These are phyloP conservation scores for Octodon degus DNA, from an alignment of 2,113 vertebrate species.

Conservation along the genomic window DNA sequence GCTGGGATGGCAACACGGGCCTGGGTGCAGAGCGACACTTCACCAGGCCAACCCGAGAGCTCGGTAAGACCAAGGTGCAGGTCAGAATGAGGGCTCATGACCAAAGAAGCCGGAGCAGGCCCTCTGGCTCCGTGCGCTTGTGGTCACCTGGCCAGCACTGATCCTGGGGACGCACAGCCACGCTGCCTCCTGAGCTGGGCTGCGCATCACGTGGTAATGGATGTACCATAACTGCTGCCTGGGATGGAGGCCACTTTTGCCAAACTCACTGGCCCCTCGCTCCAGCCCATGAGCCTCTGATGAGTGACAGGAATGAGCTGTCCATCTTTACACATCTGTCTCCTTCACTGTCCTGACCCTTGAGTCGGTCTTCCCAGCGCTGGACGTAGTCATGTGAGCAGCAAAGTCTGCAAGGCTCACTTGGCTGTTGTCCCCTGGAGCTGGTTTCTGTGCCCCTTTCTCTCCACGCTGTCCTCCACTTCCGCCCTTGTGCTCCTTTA, in stretches of 20 bases:
- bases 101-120: neutral
- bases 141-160: neutral
- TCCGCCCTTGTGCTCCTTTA: neutral
- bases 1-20: neutral
- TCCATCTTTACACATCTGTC: neutral
- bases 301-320: neutral
- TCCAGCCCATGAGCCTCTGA: neutral
- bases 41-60: neutral
- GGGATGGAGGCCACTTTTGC: neutral
- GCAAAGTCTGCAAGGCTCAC: neutral
- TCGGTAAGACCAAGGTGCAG: neutral
- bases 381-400: neutral
- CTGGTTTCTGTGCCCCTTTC: neutral
- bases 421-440: neutral
- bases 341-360: neutral
- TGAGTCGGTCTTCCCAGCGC: neutral
- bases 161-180: neutral
- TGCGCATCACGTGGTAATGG: neutral
- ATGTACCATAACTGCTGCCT: neutral
- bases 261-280: neutral
- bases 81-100: neutral
- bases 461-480: neutral
- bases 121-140: neutral
- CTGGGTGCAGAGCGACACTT: neutral
- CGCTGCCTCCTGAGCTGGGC: neutral